Evolutionary conservation across 1,140 invertebrate species (phyloP), one percentile per base, ranked within the genome.

Genomic region (Trachymyrmex septentrionalis): DNA sequence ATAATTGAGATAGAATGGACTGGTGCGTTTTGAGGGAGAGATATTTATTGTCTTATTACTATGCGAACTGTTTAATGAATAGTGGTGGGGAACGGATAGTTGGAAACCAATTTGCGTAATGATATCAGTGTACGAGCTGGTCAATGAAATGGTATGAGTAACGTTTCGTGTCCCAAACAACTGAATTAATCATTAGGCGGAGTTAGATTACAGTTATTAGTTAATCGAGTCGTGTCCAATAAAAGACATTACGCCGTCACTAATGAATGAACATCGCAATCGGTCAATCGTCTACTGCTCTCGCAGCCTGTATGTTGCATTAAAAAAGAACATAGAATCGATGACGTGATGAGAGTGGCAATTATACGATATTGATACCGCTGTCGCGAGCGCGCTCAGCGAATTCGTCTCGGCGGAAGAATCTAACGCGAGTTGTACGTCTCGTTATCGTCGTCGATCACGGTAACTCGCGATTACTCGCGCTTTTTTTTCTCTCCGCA

Each of bases 181-280:
- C 80, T 84, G 80, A 84, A 84, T 84, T 84, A 84, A 84, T 84
- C 80, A 84, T 84, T 84, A 84, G 55, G 80, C 57, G 55, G 55
- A 84, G 80, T 84, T 84, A 73, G 80, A 84, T 84, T 75, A 81
- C 78, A 75, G 80, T 84, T 84, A 84, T 84, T 84, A 84, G 80
- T 84, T 84, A 84, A 84, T 84, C 69, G 55, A 63, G 55, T 75
- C 72, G 80, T 73, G 69, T 63, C 14, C 69, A 84, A 75, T 84
- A 84, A 84, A 84, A 84, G 69, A 73, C 57, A 84, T 84, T 84
- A 84, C 80, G 69, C 55, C 7, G 48, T 50, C 55, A 53, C 69
- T 84, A 84, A 84, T 75, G 80, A 84, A 84, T 84, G 38, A 84
- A 84, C 27, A n/a, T 73, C 55, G 69, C 24, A 14, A 84, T 59